Evolutionary conservation across 2,888 invertebrate genomes (phyloP).

Genomic region (Volucella inanis): DNA sequence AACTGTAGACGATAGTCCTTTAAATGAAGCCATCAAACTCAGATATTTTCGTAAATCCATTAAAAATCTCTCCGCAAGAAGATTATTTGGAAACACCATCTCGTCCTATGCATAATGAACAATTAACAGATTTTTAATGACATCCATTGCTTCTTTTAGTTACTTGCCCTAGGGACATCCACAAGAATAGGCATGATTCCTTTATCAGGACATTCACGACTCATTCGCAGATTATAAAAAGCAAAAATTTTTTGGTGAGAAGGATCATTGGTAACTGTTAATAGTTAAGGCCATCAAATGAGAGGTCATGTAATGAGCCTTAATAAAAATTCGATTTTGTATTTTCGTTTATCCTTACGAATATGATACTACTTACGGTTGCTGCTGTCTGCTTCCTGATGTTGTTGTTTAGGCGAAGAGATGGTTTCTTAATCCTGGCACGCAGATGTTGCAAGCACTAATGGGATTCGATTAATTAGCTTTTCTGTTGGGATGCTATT

Average conservation of each 20-base stretch:
- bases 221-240: conserved; percentile 62
- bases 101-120: conserved; percentile 12
- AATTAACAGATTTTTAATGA: conserved; percentile 55
- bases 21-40: too few species aligned
- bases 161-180: neutral
- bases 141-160: conserved; percentile 26
- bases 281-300: conserved; percentile 41
- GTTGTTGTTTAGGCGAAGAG: conserved; percentile 11
- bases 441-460: conserved; percentile 70
- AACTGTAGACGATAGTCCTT: too few species aligned
- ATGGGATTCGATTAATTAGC: conserved; percentile 74
- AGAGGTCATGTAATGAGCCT: conserved; percentile 66
- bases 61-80: too few species aligned
- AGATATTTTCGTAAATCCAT: too few species aligned
- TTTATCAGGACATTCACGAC: conserved; percentile 25
- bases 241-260: conserved; percentile 57
- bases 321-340: conserved; percentile 68
- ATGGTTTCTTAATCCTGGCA: conserved; percentile 32
- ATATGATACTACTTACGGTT: neutral
- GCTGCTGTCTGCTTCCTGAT: neutral
- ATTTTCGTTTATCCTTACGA: conserved; percentile 39
- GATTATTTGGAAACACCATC: too few species aligned
- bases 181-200: neutral
- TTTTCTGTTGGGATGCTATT: conserved; percentile 51
- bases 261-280: neutral